phyloP scores from a whole-genome alignment of 2,113 vertebrate genomes.

The Aepyceros melampus region DNA sequence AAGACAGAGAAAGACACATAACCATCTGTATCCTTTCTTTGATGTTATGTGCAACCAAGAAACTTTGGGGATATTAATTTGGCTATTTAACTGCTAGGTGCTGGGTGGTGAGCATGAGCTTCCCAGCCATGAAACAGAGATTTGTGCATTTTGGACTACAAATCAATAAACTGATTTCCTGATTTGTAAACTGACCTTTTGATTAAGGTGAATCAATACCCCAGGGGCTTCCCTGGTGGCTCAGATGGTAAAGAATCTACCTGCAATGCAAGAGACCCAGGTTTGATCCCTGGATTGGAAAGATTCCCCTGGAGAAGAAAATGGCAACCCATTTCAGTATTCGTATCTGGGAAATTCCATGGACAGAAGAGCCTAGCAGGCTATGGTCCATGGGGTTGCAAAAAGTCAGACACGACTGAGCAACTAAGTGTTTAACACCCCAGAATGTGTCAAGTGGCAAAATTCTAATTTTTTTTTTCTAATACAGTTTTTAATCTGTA shows the following conservation, averaged over 20 bases:
- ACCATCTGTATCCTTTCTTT: background rate
- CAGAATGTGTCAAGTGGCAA: background rate
- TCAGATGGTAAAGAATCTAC: background rate
- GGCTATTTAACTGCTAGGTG: background rate
- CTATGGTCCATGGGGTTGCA: background rate
- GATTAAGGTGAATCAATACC: background rate
- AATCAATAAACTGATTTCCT: background rate
- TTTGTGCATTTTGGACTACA: background rate
- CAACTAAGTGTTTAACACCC: background rate
- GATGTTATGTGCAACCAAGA: background rate
- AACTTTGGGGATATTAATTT: background rate
- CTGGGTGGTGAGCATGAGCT: background rate
- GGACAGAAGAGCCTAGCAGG: background rate
- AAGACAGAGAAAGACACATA: background rate
- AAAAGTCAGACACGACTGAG: background rate
- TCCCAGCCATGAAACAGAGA: background rate
- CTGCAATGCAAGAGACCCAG: background rate
- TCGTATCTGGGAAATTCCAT: background rate
- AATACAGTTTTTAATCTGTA: background rate
- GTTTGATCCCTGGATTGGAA: background rate
- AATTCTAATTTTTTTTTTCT: background rate
- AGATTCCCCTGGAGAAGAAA: background rate
- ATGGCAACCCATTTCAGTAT: background rate
- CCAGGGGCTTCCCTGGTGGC: background rate
- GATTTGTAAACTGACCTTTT: background rate